A percentile compares a stretch with the other conserved stretches of the same genome.
phyloP scores from a whole-genome alignment of 2,113 vertebrate species.

The Prunella himalayana region DNA sequence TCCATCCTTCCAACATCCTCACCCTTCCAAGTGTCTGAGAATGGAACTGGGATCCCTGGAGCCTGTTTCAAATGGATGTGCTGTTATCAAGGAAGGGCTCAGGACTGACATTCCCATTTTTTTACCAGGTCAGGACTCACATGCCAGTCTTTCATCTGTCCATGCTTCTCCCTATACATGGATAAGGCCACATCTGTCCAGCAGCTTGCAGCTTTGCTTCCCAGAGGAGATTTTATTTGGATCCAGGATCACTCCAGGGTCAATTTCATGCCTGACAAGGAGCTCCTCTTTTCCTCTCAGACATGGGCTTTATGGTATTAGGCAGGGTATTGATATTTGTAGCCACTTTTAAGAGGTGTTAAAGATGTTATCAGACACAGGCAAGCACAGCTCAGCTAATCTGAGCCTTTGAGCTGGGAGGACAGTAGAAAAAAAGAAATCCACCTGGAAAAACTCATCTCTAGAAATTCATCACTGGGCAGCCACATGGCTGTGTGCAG shows the following conservation, averaged over 20 bases:
- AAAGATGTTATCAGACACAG: not conserved
- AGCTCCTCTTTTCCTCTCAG: not conserved
- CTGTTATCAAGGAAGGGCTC: not conserved
- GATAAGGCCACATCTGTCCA: not conserved
- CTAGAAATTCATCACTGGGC: not conserved
- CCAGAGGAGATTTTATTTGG: not conserved
- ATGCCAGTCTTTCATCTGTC: not conserved
- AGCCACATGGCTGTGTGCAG: not conserved
- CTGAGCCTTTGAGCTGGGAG: not conserved
- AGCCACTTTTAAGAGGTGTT: not conserved
- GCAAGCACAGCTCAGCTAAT: not conserved
- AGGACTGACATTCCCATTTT: not conserved
- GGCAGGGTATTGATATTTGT: not conserved
- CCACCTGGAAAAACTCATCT: not conserved
- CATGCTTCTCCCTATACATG: not conserved
- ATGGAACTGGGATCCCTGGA: not conserved
- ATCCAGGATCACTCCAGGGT: not conserved
- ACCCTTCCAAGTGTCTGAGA: not conserved
- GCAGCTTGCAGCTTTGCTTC: not conserved
- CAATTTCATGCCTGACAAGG: not conserved
- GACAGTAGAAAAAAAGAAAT: not conserved
- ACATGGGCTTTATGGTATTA: not conserved
- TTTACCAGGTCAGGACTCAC: not conserved
- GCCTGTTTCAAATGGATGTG: not conserved
- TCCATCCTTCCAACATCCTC: not conserved